Conservation (phyloP, 2,888 invertebrate species). For the Gari tellinella region DNA sequence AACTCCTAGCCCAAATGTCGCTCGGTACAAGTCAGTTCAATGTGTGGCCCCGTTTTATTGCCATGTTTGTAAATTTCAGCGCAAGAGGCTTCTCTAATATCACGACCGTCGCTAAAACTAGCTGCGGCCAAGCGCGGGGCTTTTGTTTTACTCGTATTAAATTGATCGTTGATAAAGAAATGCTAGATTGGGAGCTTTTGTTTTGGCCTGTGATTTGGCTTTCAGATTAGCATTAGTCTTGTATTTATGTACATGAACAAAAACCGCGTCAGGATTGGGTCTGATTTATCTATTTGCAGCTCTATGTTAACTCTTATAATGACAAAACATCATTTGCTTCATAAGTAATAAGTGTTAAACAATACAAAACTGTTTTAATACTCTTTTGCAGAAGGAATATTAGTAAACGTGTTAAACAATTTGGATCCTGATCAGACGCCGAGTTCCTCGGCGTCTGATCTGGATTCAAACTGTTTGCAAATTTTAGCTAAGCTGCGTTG, state of each 20-base stretch:
- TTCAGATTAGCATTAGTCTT: slow-evolving; percentile 9
- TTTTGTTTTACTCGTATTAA: slow-evolving; percentile 43
- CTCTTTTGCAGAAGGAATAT: too few species aligned
- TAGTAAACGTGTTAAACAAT: too few species aligned
- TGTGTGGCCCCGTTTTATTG: slow-evolving; percentile 58
- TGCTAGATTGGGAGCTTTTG: slow-evolving; percentile 39
- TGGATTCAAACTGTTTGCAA: too few species aligned
- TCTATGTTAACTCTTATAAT: not conserved
- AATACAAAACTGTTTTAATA: too few species aligned
- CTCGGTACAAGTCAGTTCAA: slow-evolving; percentile 44
- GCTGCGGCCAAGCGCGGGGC: slow-evolving; percentile 26
- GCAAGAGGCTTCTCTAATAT: slow-evolving; percentile 28
- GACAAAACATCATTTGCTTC: too few species aligned
- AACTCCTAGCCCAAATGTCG: slow-evolving; percentile 33
- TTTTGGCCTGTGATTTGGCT: slow-evolving; percentile 50
- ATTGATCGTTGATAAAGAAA: slow-evolving; percentile 47
- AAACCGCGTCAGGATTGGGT: slow-evolving; percentile 10
- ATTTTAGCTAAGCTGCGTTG: too few species aligned
- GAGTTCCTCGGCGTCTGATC: too few species aligned
- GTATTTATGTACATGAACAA: slow-evolving; percentile 23
- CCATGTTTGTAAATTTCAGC: slow-evolving; percentile 26
- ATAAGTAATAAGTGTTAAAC: too few species aligned
- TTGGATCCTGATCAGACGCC: too few species aligned
- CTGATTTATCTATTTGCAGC: slow-evolving; percentile 2
- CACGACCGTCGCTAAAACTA: slow-evolving; percentile 15